Base-by-base conservation (phyloP, 2,797 vertebrate species). In the Pipistrellus nathusii region DNA sequence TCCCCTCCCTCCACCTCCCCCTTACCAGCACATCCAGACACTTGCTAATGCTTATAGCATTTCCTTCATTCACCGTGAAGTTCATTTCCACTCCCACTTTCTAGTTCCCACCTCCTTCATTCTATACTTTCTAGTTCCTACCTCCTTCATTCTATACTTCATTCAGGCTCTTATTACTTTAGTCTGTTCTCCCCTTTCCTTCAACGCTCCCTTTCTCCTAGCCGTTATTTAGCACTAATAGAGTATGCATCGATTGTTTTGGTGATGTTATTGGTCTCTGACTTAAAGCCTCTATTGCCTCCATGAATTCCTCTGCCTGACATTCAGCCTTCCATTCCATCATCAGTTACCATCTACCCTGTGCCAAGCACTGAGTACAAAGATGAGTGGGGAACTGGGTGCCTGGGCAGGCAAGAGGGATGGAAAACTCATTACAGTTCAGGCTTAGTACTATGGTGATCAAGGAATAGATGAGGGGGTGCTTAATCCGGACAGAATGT, bases 221-320 rank as follows among this genome's bases (percentile, higher is more conserved):
- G 27, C 53, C 30, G 25, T 32, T 25, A 46, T 35, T 73, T 48
- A 11, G 51, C 84, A 51, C 90, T 77, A 82, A 84, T 9, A 41
- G 38, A 41, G 38, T 41, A 41, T 41, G 38, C 38, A 41, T 41
- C 38, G 38, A 41, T 41, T 30, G 35, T 64, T 90, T 64, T 44
- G 17, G 35, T 66, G 82, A 38, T 85, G n/a, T 78, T 83, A 90
- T 78, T 78, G 38, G 14, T 76, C 51, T 81, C 86, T 75, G 64
- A 83, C 44, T 89, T 92, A 78, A 73, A 78, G 27, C 71, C 27
- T 88, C 68, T 86, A 48, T 44, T 85, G 62, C 91, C n/a, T 86
- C 71, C 13, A 2, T 64, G 75, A 94, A 68, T 72, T 71, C 66
- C 85, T 85, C 87, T 83, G 92, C 51, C 73, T 84, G 59, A 41